Evolutionary conservation across 2,113 vertebrate species (phyloP).

Genomic region (Lamprotornis superbus): DNA sequence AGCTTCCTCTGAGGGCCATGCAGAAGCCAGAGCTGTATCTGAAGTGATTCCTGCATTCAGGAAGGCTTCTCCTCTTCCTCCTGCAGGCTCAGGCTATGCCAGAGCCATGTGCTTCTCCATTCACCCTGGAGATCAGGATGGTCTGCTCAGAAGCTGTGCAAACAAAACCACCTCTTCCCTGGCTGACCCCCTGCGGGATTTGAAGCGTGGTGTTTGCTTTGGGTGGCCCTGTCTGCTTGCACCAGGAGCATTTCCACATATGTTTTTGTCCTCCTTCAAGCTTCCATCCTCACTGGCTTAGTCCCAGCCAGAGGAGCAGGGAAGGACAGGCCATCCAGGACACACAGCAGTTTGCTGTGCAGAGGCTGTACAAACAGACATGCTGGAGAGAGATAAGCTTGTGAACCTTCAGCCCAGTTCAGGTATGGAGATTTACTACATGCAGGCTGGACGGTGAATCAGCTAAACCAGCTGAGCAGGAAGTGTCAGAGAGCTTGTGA

Average conservation of each 20-base stretch:
- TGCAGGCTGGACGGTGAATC: neutral
- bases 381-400: neutral
- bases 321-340: neutral
- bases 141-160: neutral
- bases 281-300: neutral
- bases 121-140: neutral
- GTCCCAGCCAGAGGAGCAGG: neutral
- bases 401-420: neutral
- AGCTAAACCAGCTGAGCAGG: constrained; percentile 25
- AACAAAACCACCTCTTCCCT: neutral
- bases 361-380: neutral
- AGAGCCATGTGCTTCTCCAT: neutral
- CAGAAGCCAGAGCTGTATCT: neutral
- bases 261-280: neutral
- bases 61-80: neutral
- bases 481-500: neutral
- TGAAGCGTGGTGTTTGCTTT: neutral
- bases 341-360: neutral
- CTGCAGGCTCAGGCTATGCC: neutral
- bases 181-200: neutral
- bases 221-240: neutral
- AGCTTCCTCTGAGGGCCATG: neutral
- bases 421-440: neutral
- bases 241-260: neutral
- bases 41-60: neutral